Base-by-base conservation (phyloP, 2,888 invertebrate genomes). In the Meteorus colon region DNA sequence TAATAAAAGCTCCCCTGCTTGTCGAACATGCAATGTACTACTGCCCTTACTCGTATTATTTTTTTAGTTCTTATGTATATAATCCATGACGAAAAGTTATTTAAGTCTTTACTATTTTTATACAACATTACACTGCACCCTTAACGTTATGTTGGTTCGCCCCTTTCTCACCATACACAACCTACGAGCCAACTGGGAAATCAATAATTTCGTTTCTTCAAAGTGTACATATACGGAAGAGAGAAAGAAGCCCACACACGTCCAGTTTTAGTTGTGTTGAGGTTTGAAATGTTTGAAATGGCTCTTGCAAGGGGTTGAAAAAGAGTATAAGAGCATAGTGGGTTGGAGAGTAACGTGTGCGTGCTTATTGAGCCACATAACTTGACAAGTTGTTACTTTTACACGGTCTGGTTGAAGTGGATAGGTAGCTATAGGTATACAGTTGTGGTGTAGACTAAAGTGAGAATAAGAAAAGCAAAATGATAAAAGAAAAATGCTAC, bases 151-250 rank as follows among this genome's bases (percentile, higher is more conserved):
- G 27, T 45, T 62, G 45, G 48, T 31, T 45, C 16, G n/a, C 48
- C 48, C 48, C 48, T 48, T n/a, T 48, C 4, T 14, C n/a, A 48
- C 48, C 4, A 48, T 48, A 16, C 48, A 48, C 63, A 45, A 55
- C 48, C 68, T 77, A 78, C 73, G 75, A 78, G 75, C 77, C 78
- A 80, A 76, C 79, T 79, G 80, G 79, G 79, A 80, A 80, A 80
- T 80, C 80, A 80, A 80, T 80, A 80, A 80, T 80, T 80, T 79
- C 77, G 80, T 79, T 78, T 78, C 79, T 79, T 77, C 76, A 69
- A 75, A 77, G 70, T 77, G 65, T 73, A 75, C 60, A 75, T 75
- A 70, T 73, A 77, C 60, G 71, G 27, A 68, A 70, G 77, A 76
- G 68, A 76, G 75, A 70, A 68, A 78, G 74, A 68, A 70, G 48